phyloP scores from a whole-genome alignment of 2,888 invertebrate species.

The Philonicus albiceps region DNA sequence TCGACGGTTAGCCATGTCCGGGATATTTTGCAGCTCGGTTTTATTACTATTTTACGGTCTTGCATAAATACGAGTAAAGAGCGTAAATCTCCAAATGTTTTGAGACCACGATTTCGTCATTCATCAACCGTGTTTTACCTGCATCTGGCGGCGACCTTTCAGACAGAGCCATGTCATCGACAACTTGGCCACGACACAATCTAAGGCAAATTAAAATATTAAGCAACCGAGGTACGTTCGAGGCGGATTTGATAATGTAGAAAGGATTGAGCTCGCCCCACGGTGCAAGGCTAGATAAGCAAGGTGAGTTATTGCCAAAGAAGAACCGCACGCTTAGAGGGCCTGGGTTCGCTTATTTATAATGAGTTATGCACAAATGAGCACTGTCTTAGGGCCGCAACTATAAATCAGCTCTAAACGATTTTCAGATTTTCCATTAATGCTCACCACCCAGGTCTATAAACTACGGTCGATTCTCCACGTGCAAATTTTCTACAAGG shows the following conservation, averaged over 20 bases:
- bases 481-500: neutral
- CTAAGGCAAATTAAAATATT: slow-evolving; percentile 27
- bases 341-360: neutral
- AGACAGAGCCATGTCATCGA: neutral
- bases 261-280: neutral
- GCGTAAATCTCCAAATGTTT: slow-evolving; percentile 31
- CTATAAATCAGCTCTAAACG: slow-evolving; percentile 6
- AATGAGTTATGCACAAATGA: neutral
- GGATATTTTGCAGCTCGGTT: neutral
- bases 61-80: slow-evolving; percentile 20
- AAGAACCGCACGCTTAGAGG: neutral
- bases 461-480: neutral
- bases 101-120: slow-evolving; percentile 35
- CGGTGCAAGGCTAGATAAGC: slow-evolving; percentile 2
- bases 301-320: neutral
- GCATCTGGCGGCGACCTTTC: slow-evolving; percentile 26
- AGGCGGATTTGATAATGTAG: neutral
- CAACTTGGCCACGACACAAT: neutral
- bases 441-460: neutral
- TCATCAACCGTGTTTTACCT: neutral
- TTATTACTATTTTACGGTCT: slow-evolving; percentile 12
- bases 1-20: neutral
- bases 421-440: neutral
- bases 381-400: neutral
- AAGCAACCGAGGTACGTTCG: neutral